Evolutionary conservation across 2,113 vertebrate species (phyloP), one percentile per base, ranked within the genome.

Genomic region (Etheostoma cragini): DNA sequence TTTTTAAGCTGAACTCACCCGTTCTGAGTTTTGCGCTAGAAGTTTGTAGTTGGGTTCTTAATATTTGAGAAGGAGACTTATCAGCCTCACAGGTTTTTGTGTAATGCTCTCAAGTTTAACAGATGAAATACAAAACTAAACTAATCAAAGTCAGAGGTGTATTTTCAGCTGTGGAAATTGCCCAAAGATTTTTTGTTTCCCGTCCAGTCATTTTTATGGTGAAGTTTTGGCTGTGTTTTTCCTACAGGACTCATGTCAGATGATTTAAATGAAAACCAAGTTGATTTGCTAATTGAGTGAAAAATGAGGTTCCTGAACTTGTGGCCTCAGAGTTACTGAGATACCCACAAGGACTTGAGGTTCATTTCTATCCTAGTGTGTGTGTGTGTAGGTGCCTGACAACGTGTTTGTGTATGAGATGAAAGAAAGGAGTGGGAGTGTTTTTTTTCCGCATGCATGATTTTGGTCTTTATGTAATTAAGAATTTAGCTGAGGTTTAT

Each of bases 261-360:
- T 68, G 16, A 56, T 80, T 79, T 63, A 49, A 87, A 76, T 60
- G 60, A 68, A 87, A 87, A 75, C 38, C 50, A 45, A 66, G 65
- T 33, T 74, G 74, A 85, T 79, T 86, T 75, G 60, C 75, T 87
- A 87, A 85, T 81, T 85, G 74, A 72, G 71, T 75, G 77, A 77
- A 82, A 85, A 89, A 68, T 8, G 24, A 86, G 38, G 52, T 60
- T 67, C 35, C 61, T 83, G 77, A 87, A 88, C 80, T 76, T 54
- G 65, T 82, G 85, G 50, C 84, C 62, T 74, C 3, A 13, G 47
- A n/a, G 13, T 83, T 80, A 71, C 72, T n/a, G 35, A 83, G 80
- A 76, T 22, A 17, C 56, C 52, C 63, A 26, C 3, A 3, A 72
- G 72, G 66, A 42, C 38, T 81, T 63, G 15, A 26, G 66, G 64